Evolutionary conservation across 2,797 vertebrate species (phyloP), one percentile per base, ranked within the genome.

Genomic region (Scolopax rusticola): DNA sequence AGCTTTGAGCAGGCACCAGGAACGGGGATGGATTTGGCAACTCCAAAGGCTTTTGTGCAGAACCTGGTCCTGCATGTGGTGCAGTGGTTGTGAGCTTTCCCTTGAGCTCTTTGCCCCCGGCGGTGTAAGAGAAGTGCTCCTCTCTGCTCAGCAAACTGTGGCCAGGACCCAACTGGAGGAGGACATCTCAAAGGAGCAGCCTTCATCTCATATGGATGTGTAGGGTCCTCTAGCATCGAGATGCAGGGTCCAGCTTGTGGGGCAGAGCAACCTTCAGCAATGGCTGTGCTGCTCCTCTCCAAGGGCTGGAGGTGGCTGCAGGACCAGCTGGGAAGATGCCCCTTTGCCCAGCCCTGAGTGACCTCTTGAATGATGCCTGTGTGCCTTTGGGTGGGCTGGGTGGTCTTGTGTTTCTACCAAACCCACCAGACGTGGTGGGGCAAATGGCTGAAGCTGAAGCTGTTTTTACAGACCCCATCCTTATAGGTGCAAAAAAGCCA

Each of bases 1-100:
- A 57, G 63, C 77, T 7, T 45, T 28, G 74, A 27, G 73, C 80
- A 85, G 84, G 17, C 70, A 80, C 70, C 84, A 88, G 54, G 2
- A 48, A 21, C 1, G 17, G 70, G 92, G 60, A 32, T 20, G 50
- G 15, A 28, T 33, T 36, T 20, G 70, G 63, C 41, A 41, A 1
- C 9, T 33, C 23, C 28, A 8, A 21, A 32, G 50, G 77, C 18
- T 51, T n/a, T 47, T 45, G 41, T 82, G 76, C 47, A 53, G 76
- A 60, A 0, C n/a, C 36, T 4, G 0, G 25, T 0, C 41, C 41
- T 17, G 41, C 41, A 2, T 0, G 3, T 1, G 21, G 36, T 10
- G 75, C 3, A 1, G 74, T 8, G 57, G 17, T 19, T 43, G 30
- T 8, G 32, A 54, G 12, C 8, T 32, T 8, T 59, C 15, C 69